Evolutionary conservation across 2,113 vertebrate genomes (phyloP).

Genomic region (Oxyura jamaicensis): DNA sequence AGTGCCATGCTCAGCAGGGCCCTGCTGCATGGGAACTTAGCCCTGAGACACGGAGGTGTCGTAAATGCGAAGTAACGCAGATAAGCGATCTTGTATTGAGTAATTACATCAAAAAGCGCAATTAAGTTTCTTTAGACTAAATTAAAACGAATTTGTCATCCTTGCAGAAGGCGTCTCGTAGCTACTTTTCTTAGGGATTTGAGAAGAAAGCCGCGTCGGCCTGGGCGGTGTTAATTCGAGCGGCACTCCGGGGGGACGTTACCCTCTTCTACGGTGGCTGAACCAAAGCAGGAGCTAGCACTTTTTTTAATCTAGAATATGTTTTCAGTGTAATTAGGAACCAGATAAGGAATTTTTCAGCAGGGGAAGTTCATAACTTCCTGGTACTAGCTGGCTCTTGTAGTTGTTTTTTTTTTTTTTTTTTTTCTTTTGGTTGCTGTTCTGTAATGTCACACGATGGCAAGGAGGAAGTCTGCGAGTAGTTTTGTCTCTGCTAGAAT

Average conservation of each 20-base stretch:
- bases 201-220: not conserved
- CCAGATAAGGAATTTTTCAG: conserved; percentile 49
- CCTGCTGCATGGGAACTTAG: not conserved
- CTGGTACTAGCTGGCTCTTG: conserved; percentile 52
- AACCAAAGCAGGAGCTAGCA: not conserved
- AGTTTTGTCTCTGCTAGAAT: conserved; percentile 9
- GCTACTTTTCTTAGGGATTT: not conserved
- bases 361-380: conserved; percentile 67
- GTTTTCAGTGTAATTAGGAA: conserved; percentile 53
- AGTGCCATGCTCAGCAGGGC: fast-evolving
- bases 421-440: not conserved
- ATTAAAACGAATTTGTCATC: not conserved
- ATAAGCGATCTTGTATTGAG: not conserved
- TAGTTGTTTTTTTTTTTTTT: not conserved
- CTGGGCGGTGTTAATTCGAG: not conserved
- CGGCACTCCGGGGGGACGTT: not conserved
- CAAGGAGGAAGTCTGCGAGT: conserved; percentile 46
- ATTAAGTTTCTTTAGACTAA: not conserved
- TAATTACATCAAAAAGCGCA: not conserved
- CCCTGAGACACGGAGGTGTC: not conserved
- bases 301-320: not conserved
- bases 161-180: not conserved
- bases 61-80: not conserved
- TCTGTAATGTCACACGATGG: conserved; percentile 14
- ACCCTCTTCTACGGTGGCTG: not conserved